Percentiles rank a stretch among this genome's conserved stretches.
phyloP scores from a whole-genome alignment of 2,113 vertebrate species.

The Gallinago paraguaiae region DNA sequence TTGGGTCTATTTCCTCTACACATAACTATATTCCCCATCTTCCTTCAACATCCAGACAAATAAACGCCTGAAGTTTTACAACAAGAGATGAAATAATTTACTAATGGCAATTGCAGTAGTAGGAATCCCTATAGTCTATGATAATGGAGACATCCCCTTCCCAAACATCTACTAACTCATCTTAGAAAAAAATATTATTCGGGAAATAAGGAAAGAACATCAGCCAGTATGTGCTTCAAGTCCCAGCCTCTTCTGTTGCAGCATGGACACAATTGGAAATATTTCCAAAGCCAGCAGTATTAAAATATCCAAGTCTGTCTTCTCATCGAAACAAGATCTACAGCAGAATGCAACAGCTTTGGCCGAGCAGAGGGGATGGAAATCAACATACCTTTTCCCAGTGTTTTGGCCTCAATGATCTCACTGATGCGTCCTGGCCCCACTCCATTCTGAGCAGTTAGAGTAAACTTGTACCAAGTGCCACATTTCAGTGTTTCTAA shows the following conservation, averaged over 20 bases:
- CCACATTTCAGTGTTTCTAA: conserved; percentile 95
- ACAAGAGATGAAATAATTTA: background rate
- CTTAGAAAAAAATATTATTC: background rate
- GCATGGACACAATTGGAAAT: background rate
- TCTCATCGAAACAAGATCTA: background rate
- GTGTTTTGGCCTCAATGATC: conserved; percentile 97
- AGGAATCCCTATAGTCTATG: background rate
- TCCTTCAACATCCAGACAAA: background rate
- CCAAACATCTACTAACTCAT: background rate
- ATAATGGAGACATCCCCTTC: background rate
- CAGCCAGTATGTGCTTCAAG: background rate
- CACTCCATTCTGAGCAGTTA: conserved; percentile 97
- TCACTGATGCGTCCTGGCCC: conserved; percentile 98
- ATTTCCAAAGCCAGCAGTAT: background rate
- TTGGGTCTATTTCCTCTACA: background rate
- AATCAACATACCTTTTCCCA: conserved; percentile 88
- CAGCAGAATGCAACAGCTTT: background rate
- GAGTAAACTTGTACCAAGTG: conserved; percentile 98
- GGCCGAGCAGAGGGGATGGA: background rate
- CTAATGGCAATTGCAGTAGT: background rate
- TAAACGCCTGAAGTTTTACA: background rate
- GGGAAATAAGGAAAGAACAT: background rate
- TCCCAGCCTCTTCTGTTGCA: background rate
- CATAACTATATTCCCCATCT: background rate
- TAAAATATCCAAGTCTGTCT: background rate